Evolutionary conservation across 2,113 vertebrate genomes (phyloP).

Genomic region (Atlantisia rogersi): DNA sequence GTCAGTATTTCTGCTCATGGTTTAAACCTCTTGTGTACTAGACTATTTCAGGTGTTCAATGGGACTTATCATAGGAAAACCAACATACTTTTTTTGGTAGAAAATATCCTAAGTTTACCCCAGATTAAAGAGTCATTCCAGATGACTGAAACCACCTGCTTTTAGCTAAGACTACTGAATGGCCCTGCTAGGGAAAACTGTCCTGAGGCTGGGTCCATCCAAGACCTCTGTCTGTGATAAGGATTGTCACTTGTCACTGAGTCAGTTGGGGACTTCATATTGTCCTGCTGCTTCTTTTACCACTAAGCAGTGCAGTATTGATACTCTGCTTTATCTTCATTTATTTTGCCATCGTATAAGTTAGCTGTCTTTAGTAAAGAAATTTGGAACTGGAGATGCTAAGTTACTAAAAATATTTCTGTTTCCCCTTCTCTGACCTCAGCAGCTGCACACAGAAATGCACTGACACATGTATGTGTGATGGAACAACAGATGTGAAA

Average conservation of each 20-base stretch:
- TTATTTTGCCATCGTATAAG: background rate
- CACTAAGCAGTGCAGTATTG: background rate
- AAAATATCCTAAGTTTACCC: background rate
- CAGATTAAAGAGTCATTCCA: background rate
- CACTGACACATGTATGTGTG: background rate
- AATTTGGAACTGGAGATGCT: background rate
- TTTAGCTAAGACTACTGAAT: background rate
- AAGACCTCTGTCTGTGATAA: background rate
- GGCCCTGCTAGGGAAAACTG: background rate
- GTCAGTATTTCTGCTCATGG: background rate
- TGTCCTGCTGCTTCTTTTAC: background rate
- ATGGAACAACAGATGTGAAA: constrained; percentile 16
- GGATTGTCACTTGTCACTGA: background rate
- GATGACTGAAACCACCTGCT: background rate
- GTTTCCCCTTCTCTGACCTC: background rate
- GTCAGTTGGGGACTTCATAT: background rate
- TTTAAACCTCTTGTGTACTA: background rate
- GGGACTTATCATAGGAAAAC: background rate
- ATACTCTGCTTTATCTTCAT: background rate
- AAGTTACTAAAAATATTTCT: background rate
- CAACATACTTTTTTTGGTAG: background rate
- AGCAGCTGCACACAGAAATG: constrained; percentile 40
- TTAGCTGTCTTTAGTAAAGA: background rate
- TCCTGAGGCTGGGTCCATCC: background rate
- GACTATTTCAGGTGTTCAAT: background rate